phyloP scores from a whole-genome alignment of 2,888 invertebrate species.

The Campoletis raptor region DNA sequence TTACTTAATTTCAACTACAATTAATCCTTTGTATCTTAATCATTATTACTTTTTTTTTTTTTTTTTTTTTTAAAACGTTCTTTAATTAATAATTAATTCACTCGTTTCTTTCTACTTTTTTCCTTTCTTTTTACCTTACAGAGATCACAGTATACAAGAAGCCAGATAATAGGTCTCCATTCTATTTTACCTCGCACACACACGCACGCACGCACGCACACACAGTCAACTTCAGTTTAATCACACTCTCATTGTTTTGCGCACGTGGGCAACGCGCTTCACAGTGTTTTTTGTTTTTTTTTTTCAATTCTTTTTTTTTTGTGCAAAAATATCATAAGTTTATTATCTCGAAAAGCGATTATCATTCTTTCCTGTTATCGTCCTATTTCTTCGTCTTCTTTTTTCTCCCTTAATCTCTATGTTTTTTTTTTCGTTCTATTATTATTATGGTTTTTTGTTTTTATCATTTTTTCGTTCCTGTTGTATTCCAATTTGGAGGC shows the following conservation, averaged over 20 bases:
- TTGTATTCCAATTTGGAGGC: conserved; percentile 56
- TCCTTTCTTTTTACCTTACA: conserved; percentile 80
- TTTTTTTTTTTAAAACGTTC: conserved; percentile 43
- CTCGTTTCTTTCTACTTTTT: conserved; percentile 73
- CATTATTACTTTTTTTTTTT: conserved; percentile 47
- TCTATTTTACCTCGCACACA: conserved; percentile 76
- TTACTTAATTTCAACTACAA: conserved; percentile 71
- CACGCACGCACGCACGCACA: conserved; percentile 35
- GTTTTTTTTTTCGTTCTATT: conserved; percentile 11
- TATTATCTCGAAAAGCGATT: conserved; percentile 63
- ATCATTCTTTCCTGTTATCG: conserved; percentile 62
- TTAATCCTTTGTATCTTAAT: conserved; percentile 74
- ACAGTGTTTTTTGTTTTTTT: conserved; percentile 3
- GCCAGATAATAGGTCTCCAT: conserved; percentile 83
- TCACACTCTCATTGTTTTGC: conserved; percentile 31
- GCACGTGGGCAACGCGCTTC: conserved; percentile 46
- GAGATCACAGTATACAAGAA: conserved; percentile 85
- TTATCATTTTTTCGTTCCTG: conserved; percentile 18
- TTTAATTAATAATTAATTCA: conserved; percentile 68
- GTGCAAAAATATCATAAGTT: conserved; percentile 80
- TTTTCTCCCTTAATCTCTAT: conserved; percentile 38
- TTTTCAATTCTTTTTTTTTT: conserved; percentile 35
- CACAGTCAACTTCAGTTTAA: conserved; percentile 37
- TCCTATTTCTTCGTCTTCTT: conserved; percentile 33
- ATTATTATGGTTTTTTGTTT: not conserved